phyloP scores from a whole-genome alignment of 1,140 invertebrate genomes.

The Subanguina moxae region DNA sequence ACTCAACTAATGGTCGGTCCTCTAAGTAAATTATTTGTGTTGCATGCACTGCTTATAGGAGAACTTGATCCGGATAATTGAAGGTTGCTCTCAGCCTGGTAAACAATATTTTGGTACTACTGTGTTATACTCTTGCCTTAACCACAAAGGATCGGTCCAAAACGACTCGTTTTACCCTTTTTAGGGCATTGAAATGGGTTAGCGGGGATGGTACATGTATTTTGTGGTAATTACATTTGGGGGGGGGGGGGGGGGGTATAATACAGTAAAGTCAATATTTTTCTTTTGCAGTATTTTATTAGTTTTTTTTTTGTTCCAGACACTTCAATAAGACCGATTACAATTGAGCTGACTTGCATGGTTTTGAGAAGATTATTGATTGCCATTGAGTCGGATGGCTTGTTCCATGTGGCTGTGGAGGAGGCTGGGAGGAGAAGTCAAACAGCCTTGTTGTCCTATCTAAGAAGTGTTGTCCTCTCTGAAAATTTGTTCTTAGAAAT shows the following conservation, averaged over 20 bases:
- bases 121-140: too few relatives aligned
- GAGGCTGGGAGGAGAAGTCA: slow-evolving; percentile 62
- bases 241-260: too few relatives aligned
- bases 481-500: slow-evolving; percentile 98
- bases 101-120: not conserved
- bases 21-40: too few relatives aligned
- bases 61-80: slow-evolving; percentile 31
- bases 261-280: too few relatives aligned
- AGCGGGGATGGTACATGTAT: too few relatives aligned
- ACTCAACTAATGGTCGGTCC: slow-evolving; percentile 20
- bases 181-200: too few relatives aligned
- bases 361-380: slow-evolving; percentile 68
- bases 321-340: slow-evolving; percentile 74
- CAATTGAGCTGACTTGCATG: slow-evolving; percentile 79
- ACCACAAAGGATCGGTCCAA: too few relatives aligned
- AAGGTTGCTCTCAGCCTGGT: slow-evolving; percentile 40
- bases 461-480: slow-evolving; percentile 86
- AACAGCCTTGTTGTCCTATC: slow-evolving; percentile 62
- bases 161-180: too few relatives aligned
- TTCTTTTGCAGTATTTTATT: not conserved
- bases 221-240: too few relatives aligned
- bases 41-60: slow-evolving; percentile 8
- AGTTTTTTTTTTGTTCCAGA: slow-evolving; percentile 31
- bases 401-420: slow-evolving; percentile 62
- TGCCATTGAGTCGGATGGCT: slow-evolving; percentile 63